Evolutionary conservation across 2,113 vertebrate genomes (phyloP).

Genomic region (Thunnus thynnus): DNA sequence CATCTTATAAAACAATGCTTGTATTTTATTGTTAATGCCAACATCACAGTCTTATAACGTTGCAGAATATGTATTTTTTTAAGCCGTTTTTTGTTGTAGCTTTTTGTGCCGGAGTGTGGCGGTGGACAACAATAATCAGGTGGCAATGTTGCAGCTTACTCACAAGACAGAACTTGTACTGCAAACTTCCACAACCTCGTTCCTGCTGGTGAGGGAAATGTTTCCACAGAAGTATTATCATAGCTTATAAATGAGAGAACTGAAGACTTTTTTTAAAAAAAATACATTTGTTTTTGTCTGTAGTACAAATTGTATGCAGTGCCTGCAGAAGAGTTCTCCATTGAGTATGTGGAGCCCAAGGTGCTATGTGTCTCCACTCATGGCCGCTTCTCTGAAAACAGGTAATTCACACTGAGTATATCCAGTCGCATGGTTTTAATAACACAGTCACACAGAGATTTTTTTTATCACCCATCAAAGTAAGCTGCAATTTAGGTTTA

Average conservation of each 20-base stretch:
- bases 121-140: conserved; percentile 82
- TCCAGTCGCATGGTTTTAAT: neutral
- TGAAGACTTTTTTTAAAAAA: no score
- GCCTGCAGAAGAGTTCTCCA: conserved; percentile 88
- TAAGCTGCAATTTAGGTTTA: conserved; percentile 8
- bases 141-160: conserved; percentile 84
- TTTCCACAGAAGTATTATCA: neutral
- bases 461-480: neutral
- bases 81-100: conserved; percentile 74
- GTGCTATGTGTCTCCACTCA: conserved; percentile 90
- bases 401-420: conserved; percentile 56
- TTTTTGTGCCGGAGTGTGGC: conserved; percentile 91
- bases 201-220: conserved; percentile 89
- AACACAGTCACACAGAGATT: neutral
- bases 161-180: conserved; percentile 85
- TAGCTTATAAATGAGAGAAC: no score
- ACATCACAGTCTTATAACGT: neutral
- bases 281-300: conserved; percentile 22
- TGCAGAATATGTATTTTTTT: neutral
- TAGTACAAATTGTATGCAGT: conserved; percentile 92
- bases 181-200: conserved; percentile 76
- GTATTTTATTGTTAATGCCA: neutral
- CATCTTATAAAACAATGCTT: neutral
- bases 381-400: conserved; percentile 81
- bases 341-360: conserved; percentile 88